Conservation (phyloP, 2,113 vertebrate species). For the Hemiprocne comata region DNA sequence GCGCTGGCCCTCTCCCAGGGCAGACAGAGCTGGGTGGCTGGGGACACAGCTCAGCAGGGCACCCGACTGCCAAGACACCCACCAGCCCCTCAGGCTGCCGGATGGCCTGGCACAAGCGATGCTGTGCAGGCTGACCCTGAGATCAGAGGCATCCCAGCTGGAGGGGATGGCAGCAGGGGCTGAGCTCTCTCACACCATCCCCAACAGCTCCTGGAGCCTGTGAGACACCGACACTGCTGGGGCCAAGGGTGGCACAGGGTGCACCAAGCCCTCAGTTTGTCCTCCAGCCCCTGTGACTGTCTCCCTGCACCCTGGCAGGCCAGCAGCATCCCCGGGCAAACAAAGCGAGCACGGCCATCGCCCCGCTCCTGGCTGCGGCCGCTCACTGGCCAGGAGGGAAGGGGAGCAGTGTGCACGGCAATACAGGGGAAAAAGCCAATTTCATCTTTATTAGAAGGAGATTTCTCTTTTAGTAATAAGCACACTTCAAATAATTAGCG, state of each 20-base stretch:
- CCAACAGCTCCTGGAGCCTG: neutral
- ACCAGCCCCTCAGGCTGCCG: neutral
- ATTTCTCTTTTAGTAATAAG: slow-evolving; percentile 89
- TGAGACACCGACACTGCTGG: neutral
- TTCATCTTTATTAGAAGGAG: slow-evolving; percentile 94
- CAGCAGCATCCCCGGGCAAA: neutral
- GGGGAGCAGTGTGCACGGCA: slow-evolving; percentile 57
- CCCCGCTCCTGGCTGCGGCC: neutral
- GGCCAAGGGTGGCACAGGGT: neutral
- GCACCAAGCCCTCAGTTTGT: neutral
- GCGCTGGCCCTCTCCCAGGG: neutral
- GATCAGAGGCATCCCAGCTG: neutral
- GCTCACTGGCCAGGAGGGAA: slow-evolving; percentile 65
- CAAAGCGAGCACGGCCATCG: slow-evolving; percentile 10
- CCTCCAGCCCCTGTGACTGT: neutral
- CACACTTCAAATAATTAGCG: slow-evolving; percentile 90
- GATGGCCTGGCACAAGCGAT: fast-evolving
- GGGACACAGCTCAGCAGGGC: neutral
- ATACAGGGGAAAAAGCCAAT: slow-evolving; percentile 82
- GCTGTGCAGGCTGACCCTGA: fast-evolving
- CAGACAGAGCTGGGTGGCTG: neutral
- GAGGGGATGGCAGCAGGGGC: neutral
- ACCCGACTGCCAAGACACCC: fast-evolving
- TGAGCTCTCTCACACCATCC: neutral
- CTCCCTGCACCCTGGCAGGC: neutral